Evolutionary conservation across 1,140 invertebrate species (phyloP), one percentile per base, ranked within the genome.

Genomic region (Micrasema longulum): DNA sequence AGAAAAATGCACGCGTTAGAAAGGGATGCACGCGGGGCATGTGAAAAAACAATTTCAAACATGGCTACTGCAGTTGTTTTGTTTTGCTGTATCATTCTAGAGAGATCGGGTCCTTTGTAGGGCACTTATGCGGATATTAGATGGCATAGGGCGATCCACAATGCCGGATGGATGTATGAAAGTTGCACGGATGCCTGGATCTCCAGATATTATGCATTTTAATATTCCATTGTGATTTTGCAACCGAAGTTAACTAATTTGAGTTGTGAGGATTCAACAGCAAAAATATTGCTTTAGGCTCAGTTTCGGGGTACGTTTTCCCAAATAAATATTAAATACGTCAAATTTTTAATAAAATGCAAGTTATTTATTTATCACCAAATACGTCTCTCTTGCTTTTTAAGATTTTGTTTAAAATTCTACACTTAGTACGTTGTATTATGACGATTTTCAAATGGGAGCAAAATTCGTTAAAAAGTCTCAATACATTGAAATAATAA

Each of bases 21-120:
- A 4, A 47, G 31, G 47, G 66, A 57, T 57, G 66, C 48, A 55
- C 43, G 38, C 11, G 48, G 22, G 63, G 60, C 69, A 71, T 67
- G 73, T 75, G 70, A 72, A 72, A 75, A 71, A 75, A 71, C 69
- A 72, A 53, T 74, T 72, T 69, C 26, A 47, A 71, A 66, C 36
- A 71, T 69, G 47, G 73, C 73, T 74, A 75, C 69, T 70, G 69
- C 60, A 65, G 64, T 68, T 57, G 66, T 60, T 31, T 35, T 53
- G 41, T 75, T 75, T 70, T 72, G 69, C 69, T 69, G 62, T 68
- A 72, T 75, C 66, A 72, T 52, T 71, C 69, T 65, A 14, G 47
- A 53, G 55, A 48, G 63, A 65, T 47, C 43, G 64, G 52, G 20
- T 63, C 72, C 66, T 73, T 67, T 43, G 26, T 31, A 12, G 35